Evolutionary conservation across 1,140 invertebrate genomes (phyloP), one percentile per base, ranked within the genome.

Genomic region (Saccostrea cuccullata): DNA sequence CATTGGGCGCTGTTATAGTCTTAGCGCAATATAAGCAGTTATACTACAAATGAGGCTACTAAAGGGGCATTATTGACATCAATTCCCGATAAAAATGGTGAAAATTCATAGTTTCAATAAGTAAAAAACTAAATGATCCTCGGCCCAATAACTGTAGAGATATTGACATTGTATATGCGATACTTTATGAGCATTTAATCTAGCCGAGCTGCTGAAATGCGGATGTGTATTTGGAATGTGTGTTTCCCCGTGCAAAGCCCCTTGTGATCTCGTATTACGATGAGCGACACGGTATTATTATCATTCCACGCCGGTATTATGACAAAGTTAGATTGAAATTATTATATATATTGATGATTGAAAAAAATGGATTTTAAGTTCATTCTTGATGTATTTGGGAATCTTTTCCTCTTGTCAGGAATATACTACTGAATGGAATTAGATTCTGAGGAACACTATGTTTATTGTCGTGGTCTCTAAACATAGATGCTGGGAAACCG

Each of bases 261-360:
- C 15, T 11, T 64, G 23, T 77, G 70, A 77, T 77, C 70, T 77
- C 70, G 70, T 77, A 77, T 77, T 77, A 77, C 70, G 70, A 77
- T 77, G 70, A 77, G 70, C 70, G 70, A 77, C 70, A 77, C 70
- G 70, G 70, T 77, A 77, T 77, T 77, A 77, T 77, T 77, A 77
- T 77, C 70, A 77, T 77, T 36, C 70, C 70, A 77, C 26, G 70
- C 70, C 70, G 70, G 70, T 77, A 77, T 77, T 77, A 77, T 77
- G 70, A 77, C 70, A 77, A 77, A 77, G 70, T 77, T 30, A 77
- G 70, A 26, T 77, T 77, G 70, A 77, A 77, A 77, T 77, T 77
- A 77, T 77, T 77, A 77, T 77, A 47, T 47, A 77, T 77, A 77
- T 77, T 36, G 70, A 77, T 77, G 70, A 77, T 77, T 77, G 26